phyloP scores from a whole-genome alignment of 2,797 vertebrate species.

The Catostomus latipinnis region DNA sequence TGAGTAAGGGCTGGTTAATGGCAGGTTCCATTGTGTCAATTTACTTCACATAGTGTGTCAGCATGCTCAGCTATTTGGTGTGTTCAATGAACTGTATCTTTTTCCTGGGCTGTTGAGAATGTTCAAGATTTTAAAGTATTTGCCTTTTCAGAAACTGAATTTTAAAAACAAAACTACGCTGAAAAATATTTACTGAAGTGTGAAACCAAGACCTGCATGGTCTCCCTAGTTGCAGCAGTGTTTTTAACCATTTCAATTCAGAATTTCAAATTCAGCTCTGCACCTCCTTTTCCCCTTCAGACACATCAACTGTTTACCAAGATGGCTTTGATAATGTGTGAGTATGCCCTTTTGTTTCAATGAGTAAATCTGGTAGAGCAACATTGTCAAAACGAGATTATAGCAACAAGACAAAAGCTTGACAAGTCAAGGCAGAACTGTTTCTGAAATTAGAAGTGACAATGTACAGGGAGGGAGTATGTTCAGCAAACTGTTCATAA shows the following conservation, averaged over 20 bases:
- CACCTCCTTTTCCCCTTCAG: not conserved
- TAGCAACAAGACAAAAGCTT: not conserved
- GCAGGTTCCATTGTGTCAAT: too few relatives aligned
- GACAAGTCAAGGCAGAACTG: not conserved
- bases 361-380: slow-evolving; percentile 28
- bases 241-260: not conserved
- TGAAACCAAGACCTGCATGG: too few relatives aligned
- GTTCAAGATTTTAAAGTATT: too few relatives aligned
- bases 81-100: too few relatives aligned
- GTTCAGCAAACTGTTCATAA: slow-evolving; percentile 3
- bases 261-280: not conserved
- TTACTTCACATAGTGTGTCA: too few relatives aligned
- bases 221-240: not conserved
- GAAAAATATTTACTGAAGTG: too few relatives aligned
- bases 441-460: not conserved
- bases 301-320: slow-evolving; percentile 7
- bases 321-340: not conserved
- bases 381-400: slow-evolving; percentile 5
- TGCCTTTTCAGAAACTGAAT: too few relatives aligned
- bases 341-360: slow-evolving; percentile 6
- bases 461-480: not conserved
- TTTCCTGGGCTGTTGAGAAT: too few relatives aligned
- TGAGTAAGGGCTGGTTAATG: too few relatives aligned
- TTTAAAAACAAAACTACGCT: too few relatives aligned
- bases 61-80: too few relatives aligned